Base-by-base conservation (phyloP, 2,797 vertebrate species). In the Halcyon smyrnensis region DNA sequence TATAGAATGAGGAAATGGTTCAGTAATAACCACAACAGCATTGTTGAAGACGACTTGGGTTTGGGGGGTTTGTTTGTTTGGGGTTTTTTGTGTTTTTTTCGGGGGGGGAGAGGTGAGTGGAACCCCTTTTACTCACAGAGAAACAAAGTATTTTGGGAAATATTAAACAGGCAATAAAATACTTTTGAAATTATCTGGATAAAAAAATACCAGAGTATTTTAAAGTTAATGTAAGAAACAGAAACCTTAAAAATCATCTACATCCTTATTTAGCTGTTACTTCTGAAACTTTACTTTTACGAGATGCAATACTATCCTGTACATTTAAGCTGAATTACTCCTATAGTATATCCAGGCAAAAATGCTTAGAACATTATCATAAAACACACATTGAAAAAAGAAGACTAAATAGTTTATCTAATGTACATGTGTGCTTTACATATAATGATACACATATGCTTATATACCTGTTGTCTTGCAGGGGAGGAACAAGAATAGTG, bases 41-140 rank as follows among this genome's bases (percentile, higher is more conserved):
- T 6, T 78, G 14, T 5, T 78, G 68, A 50, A 90, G 37, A 62
- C 7, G 9, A 83, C 4, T n/a, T 74, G 34, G 15, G 50, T 16
- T 51, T 51, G 27, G 50, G 27, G 50, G 25, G 15, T 51, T 51
- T 28, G 50, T 45, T 50, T 24, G 6, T 14, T 50, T 48, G 48
- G 23, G 50, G 45, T 4, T 43, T 43, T 51, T 77, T 20, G 24
- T 25, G 25, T 24, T 50, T 48, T 1, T 46, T 46, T 18, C 51
- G 11, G 20, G 9, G 4, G 12, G 8, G 2, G 1, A 3, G 11
- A 24, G 12, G 3, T 3, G 5, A 59, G 25, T 50, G 76, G 28
- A 75, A 6, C 17, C 20, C 19, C 13, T 62, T 89, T 82, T 56
- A 62, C 18, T 59, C 56, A 50, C 6, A 81, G 9, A 73, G 9